Evolutionary conservation across 1,140 invertebrate species (phyloP), one percentile per base, ranked within the genome.

Genomic region (Euschistus heros): DNA sequence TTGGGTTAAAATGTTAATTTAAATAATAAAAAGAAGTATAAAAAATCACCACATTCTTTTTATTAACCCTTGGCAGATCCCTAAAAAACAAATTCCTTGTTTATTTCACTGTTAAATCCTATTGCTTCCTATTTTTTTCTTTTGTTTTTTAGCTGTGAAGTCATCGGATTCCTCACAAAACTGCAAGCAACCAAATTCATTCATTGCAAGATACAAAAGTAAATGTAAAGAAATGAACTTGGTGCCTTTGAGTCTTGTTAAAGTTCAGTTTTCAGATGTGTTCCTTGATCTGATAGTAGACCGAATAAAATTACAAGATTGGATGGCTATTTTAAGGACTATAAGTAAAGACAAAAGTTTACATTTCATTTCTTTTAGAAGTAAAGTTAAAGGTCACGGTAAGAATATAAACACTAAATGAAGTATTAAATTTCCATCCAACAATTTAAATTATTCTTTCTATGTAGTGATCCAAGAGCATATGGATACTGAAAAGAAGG

Each of bases 271-370:
- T 8, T 57, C 62, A 27, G 63, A 63, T 17, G 57, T 47, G 4
- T 27, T 44, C 20, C 30, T 69, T 10, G 66, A 67, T 37, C 63
- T 69, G n/a, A 47, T 64, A 26, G 66, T 64, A 2, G 86, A 87
- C 72, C 78, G 84, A 24, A 78, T 87, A 18, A 86, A 84, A 71
- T 79, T 83, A 66, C 79, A 80, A 44, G 84, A 87, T 61, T 87
- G 85, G 85, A 76, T 75, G n/a, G 84, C 84, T 0, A 82, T 86
- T 13, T 69, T 87, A 27, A 83, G 83, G 65, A 82, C 85, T 0
- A 68, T 87, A 2, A 80, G 82, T 4, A 77, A 81, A 33, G 86
- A 86, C 71, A 76, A 80, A 20, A 82, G 79, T 64, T 75, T 86
- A 27, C 81, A 83, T 70, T 77, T 78, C 24, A 74, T 83, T 20